Evolutionary conservation across 2,888 invertebrate genomes (phyloP).

Genomic region (Polydesmus complanatus): DNA sequence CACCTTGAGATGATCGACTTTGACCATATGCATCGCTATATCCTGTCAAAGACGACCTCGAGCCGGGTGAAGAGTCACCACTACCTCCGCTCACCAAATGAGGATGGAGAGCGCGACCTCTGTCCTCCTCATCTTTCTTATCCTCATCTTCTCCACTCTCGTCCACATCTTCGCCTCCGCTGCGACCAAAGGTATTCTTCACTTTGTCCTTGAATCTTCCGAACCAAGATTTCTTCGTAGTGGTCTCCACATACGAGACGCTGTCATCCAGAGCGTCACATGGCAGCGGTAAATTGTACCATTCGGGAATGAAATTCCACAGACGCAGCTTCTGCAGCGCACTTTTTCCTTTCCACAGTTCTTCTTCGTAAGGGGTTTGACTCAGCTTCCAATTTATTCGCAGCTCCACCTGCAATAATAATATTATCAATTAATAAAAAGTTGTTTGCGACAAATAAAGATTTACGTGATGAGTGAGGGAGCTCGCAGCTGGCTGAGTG

Average conservation of each 20-base stretch:
- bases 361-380: constrained; percentile 6
- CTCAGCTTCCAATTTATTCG: constrained; percentile 8
- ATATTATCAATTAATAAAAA: no score
- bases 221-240: constrained; percentile 10
- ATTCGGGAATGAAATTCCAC: constrained; percentile 13
- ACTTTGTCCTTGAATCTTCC: constrained; percentile 11
- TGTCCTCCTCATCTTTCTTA: constrained; percentile 8
- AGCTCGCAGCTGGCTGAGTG: not conserved
- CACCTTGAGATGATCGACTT: not conserved
- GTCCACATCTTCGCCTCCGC: constrained; percentile 5
- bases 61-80: not conserved
- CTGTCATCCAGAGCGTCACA: not conserved
- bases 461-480: constrained; percentile 1
- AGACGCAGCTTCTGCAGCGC: constrained; percentile 1
- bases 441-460: no score
- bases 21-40: constrained; percentile 1
- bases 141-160: not conserved
- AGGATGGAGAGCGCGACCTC: constrained; percentile 11
- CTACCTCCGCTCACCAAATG: constrained; percentile 1
- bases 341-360: constrained; percentile 12
- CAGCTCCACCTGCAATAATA: constrained; percentile 3
- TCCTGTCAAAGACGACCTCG: not conserved
- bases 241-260: not conserved
- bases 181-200: constrained; percentile 9
- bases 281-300: constrained; percentile 1